These are phyloP conservation scores for Ophion ventricosus DNA, from an alignment of 2,888 invertebrate genomes.

Conservation along the genomic window DNA sequence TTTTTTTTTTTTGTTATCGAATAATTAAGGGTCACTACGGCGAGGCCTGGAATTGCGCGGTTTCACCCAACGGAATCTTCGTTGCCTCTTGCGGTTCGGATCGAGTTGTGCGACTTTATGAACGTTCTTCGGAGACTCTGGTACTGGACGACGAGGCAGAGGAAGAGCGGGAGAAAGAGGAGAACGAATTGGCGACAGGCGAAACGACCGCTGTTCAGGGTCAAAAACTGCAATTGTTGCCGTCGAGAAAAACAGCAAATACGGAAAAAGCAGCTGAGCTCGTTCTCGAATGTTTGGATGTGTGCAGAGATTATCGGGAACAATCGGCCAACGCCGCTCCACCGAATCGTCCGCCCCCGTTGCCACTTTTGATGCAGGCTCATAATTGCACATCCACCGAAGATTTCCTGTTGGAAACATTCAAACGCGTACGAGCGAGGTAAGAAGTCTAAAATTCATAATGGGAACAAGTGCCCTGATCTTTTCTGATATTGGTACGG, in stretches of 20 bases:
- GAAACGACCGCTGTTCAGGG: conserved; percentile 89
- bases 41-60: conserved; percentile 89
- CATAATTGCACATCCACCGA: conserved; percentile 89
- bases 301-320: conserved; percentile 87
- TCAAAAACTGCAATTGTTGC: conserved; percentile 90
- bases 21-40: conserved; percentile 91
- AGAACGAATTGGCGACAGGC: conserved; percentile 89
- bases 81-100: conserved; percentile 94
- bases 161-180: conserved; percentile 91
- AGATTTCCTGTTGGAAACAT: conserved; percentile 92
- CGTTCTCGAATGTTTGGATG: conserved; percentile 94
- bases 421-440: conserved; percentile 93
- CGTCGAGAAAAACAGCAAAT: conserved; percentile 94
- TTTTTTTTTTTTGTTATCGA: not conserved
- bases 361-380: conserved; percentile 93
- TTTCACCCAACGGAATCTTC: conserved; percentile 92
- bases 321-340: conserved; percentile 85
- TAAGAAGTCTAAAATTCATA: conserved; percentile 77
- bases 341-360: conserved; percentile 84
- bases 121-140: conserved; percentile 93
- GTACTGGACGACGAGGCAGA: conserved; percentile 97
- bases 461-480: not conserved
- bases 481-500: not conserved
- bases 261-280: conserved; percentile 95
- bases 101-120: conserved; percentile 92